Base-by-base conservation (phyloP, 2,888 invertebrate genomes). In the Lasioglossum zephyrum region DNA sequence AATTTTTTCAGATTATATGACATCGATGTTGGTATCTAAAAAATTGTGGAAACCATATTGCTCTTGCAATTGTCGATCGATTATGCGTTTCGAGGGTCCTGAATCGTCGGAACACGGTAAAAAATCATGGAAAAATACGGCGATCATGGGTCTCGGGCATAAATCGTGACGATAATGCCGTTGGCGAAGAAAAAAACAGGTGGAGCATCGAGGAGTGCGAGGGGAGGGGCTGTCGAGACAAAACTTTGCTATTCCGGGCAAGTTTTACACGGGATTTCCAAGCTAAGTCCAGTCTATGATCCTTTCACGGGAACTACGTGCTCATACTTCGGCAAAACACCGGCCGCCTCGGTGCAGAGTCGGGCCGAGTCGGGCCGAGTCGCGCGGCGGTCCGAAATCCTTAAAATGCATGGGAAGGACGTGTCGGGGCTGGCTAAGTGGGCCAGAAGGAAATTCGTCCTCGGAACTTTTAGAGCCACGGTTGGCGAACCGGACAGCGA, bases 251-350 rank as follows among this genome's bases (percentile, higher is more conserved):
- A 94, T 94, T 94, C 94, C 91, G 90, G 91, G 88, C 94, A 93
- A 94, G 94, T 94, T 94, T 94, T 94, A 94, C 93, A 93, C 93
- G 93, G 94, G 94, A 94, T 94, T 93, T 93, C 86, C 89, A 84
- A 92, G 93, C 93, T 94, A 94, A 94, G 94, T 94, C 94, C 93
- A 94, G 93, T 94, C 94, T 93, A 93, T 94, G 94, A 94, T 94
- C 94, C 94, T 94, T 94, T 91, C 93, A 93, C 92, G 94, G 92
- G 93, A 94, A 94, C 93, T 94, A 94, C 94, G 94, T 94, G 94
- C 94, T 93, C 94, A 94, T 94, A 94, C 94, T 94, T 94, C 92
- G 93, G 93, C 94, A 93, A 94, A 94, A 94, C 93, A 94, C 86
- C 88, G 75, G 76, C 82, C 84, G 39, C 90, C 90, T 91, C 63